Percentiles rank a stretch among this genome's conserved stretches.
Evolutionary conservation across 2,797 vertebrate species (phyloP).

Genomic region (Scolopax rusticola): DNA sequence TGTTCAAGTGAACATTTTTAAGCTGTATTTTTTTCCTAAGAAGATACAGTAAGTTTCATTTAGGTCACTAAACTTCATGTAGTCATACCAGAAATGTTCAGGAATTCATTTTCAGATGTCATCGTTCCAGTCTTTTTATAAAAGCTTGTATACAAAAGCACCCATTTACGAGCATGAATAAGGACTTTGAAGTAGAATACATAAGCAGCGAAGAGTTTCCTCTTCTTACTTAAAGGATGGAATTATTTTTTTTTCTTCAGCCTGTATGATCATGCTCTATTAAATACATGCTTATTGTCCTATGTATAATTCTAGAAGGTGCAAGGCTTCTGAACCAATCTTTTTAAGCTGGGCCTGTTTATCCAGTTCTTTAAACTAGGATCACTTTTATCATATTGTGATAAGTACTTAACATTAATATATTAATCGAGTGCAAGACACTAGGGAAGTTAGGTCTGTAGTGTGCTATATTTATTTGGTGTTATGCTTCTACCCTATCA

Average conservation of each 20-base stretch:
- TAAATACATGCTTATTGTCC: not conserved
- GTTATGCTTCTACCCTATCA: not conserved
- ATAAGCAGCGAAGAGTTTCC: not conserved
- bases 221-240: not conserved
- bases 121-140: not conserved
- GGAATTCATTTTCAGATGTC: not conserved
- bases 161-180: not conserved
- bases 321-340: not conserved
- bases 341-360: not conserved
- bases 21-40: not conserved
- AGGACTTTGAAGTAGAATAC: not conserved
- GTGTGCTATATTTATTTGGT: not conserved
- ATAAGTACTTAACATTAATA: not conserved
- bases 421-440: not conserved
- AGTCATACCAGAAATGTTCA: not conserved
- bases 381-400: not conserved
- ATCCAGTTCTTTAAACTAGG: not conserved
- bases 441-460: not conserved
- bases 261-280: not conserved
- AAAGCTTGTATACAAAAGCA: not conserved
- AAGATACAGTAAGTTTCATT: not conserved
- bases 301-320: not conserved
- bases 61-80: not conserved
- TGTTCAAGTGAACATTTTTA: not conserved
- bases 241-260: not conserved